These are phyloP conservation scores for Channa argus DNA, from an alignment of 2,113 vertebrate species.

Conservation along the genomic window DNA sequence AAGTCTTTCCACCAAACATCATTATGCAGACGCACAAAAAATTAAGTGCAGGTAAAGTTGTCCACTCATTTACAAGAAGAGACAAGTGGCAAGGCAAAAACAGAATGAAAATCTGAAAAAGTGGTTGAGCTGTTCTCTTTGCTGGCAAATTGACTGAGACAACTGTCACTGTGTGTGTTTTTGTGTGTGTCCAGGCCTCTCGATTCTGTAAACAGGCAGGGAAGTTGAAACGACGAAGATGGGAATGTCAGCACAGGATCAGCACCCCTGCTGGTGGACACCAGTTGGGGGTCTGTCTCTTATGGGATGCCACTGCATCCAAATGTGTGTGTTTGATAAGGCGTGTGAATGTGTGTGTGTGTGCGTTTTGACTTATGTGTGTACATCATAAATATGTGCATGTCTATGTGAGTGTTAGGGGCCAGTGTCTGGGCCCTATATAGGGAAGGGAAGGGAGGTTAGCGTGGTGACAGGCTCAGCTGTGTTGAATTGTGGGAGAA, in stretches of 20 bases:
- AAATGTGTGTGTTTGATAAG: constrained; percentile 49
- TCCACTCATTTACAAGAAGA: not conserved
- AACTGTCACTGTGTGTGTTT: constrained; percentile 28
- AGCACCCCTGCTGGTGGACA: constrained; percentile 76
- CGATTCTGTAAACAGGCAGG: constrained; percentile 44
- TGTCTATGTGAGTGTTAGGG: constrained; percentile 37
- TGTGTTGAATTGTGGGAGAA: constrained; percentile 82
- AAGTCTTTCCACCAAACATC: not conserved
- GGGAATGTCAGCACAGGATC: constrained; percentile 71
- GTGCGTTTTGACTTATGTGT: constrained; percentile 38
- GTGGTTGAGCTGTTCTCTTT: constrained; percentile 43
- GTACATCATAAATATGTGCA: constrained; percentile 61
- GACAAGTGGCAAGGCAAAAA: constrained; percentile 17
- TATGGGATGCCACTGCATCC: constrained; percentile 74
- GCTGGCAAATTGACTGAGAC: constrained; percentile 30
- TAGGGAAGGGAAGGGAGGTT: constrained; percentile 67
- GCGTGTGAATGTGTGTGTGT: constrained; percentile 31
- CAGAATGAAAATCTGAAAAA: constrained; percentile 52
- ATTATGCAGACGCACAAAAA: not conserved
- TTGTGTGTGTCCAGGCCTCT: constrained; percentile 36
- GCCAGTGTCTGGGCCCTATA: constrained; percentile 50
- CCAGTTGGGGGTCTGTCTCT: constrained; percentile 83
- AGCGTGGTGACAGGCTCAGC: constrained; percentile 86
- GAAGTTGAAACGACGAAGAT: constrained; percentile 58
- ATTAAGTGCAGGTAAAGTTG: not conserved